A percentile compares a stretch with the other conserved stretches of the same genome.
These are phyloP conservation scores for Coregonus suidteri DNA, from an alignment of 2,797 vertebrate species.

Conservation along the genomic window DNA sequence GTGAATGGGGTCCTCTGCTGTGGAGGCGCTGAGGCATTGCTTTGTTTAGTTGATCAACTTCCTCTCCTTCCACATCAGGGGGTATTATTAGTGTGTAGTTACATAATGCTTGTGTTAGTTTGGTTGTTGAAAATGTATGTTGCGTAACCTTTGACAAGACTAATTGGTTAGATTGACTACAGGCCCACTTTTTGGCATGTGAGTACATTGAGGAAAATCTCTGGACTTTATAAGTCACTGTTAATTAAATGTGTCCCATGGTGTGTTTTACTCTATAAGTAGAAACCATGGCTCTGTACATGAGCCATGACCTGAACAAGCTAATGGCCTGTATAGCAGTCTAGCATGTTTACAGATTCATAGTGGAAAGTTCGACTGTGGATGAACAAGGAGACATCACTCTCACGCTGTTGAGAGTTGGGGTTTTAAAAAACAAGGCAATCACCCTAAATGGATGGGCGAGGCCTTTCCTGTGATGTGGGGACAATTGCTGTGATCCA, in stretches of 20 bases:
- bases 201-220: not conserved
- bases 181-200: not conserved
- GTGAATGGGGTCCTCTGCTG: not conserved
- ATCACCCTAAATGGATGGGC: not conserved
- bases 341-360: not conserved
- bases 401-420: conserved; percentile 5
- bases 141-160: conserved; percentile 8
- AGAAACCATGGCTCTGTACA: not conserved
- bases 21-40: conserved; percentile 4
- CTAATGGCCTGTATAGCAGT: not conserved
- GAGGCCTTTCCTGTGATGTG: conserved; percentile 17
- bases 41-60: not conserved
- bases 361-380: not conserved
- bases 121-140: conserved; percentile 10
- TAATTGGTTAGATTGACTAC: not conserved
- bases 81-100: conserved; percentile 3
- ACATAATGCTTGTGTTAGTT: conserved; percentile 9
- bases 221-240: not conserved
- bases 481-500: conserved; percentile 22
- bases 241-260: not conserved
- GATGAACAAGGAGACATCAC: conserved; percentile 2
- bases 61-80: not conserved
- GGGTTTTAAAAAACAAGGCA: conserved; percentile 11
- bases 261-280: not conserved
- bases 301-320: not conserved